These are phyloP conservation scores for Barnardius zonarius DNA, from an alignment of 2,113 vertebrate genomes.

Conservation along the genomic window DNA sequence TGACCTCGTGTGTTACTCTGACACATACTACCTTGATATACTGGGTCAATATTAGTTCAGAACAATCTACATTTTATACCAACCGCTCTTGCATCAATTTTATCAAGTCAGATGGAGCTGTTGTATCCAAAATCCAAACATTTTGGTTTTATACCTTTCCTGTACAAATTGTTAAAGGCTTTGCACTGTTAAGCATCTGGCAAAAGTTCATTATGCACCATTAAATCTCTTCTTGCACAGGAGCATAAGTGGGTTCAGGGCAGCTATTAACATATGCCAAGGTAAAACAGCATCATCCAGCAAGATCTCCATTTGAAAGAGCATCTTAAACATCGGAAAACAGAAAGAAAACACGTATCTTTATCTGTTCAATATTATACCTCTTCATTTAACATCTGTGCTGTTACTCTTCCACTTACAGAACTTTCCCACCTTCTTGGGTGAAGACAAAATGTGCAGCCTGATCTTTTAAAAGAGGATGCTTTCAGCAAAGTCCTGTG, in stretches of 20 bases:
- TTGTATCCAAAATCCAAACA: slow-evolving; percentile 28
- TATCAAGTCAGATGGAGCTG: slow-evolving; percentile 33
- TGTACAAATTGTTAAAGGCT: slow-evolving; percentile 39
- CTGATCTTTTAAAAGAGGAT: background rate
- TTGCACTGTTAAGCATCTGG: slow-evolving; percentile 64
- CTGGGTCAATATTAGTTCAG: slow-evolving; percentile 22
- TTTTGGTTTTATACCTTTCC: slow-evolving; percentile 46
- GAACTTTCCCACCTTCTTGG: background rate
- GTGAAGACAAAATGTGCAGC: background rate
- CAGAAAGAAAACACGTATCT: background rate
- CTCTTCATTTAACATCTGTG: slow-evolving; percentile 59
- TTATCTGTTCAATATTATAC: background rate
- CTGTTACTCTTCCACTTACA: background rate
- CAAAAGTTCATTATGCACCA: slow-evolving; percentile 51
- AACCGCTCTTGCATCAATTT: background rate
- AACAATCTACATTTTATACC: background rate
- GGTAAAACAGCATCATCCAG: slow-evolving; percentile 41
- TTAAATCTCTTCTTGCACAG: slow-evolving; percentile 43
- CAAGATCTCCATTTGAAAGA: slow-evolving; percentile 18
- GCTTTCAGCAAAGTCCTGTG: background rate
- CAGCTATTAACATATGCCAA: slow-evolving; percentile 56
- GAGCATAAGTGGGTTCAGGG: slow-evolving; percentile 35
- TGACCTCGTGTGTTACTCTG: background rate
- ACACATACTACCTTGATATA: background rate
- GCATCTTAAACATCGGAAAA: slow-evolving; percentile 13